These are phyloP conservation scores for Lycocerus yunnanus DNA, from an alignment of 2,888 invertebrate species.

Conservation along the genomic window DNA sequence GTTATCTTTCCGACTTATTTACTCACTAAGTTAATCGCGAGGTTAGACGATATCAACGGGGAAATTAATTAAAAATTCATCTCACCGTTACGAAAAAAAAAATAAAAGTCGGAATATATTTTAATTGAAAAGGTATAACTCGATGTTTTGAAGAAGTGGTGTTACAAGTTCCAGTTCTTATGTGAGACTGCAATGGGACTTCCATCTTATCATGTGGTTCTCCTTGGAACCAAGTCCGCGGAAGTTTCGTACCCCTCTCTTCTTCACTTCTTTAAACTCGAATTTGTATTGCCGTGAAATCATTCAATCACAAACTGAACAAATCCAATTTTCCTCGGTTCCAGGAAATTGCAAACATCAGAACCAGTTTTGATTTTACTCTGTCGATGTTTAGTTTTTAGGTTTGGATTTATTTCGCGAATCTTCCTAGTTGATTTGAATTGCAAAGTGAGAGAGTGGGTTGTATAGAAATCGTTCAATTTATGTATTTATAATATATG, in stretches of 20 bases:
- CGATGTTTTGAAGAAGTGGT: slow-evolving; percentile 23
- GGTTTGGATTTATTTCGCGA: not conserved
- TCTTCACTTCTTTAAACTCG: not conserved
- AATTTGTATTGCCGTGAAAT: not conserved
- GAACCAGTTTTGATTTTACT: not conserved
- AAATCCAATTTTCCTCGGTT: not conserved
- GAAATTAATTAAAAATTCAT: not conserved
- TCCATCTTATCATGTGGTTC: slow-evolving; percentile 9
- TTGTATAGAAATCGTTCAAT: not conserved
- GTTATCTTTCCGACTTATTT: not conserved
- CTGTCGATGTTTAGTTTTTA: not conserved
- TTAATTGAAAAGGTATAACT: not conserved
- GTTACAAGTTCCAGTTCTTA: slow-evolving; percentile 30
- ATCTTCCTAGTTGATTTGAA: not conserved
- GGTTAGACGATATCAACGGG: not conserved
- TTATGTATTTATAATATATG: not conserved
- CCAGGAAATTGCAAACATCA: not conserved
- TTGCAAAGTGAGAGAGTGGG: not conserved
- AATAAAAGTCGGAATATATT: not conserved
- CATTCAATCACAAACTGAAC: not conserved
- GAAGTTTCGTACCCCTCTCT: slow-evolving; percentile 1
- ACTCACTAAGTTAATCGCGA: not conserved
- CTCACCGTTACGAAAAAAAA: not conserved
- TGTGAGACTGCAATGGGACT: slow-evolving; percentile 15
- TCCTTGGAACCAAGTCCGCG: slow-evolving; percentile 1